phyloP scores from a whole-genome alignment of 2,113 vertebrate species.

The Leuciscus idus region DNA sequence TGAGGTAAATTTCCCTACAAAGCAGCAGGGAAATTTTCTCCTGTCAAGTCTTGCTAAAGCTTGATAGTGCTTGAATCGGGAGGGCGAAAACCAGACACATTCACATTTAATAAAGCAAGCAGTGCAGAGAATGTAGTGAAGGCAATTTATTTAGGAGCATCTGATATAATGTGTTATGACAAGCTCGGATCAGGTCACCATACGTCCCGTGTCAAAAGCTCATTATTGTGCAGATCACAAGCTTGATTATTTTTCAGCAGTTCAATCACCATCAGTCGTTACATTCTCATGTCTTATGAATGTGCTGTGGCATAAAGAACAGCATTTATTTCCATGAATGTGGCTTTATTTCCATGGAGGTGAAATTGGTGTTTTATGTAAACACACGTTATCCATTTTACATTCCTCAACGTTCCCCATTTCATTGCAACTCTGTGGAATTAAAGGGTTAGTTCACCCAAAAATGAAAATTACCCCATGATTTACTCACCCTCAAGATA shows the following conservation, averaged over 20 bases:
- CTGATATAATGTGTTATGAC: conserved; percentile 9
- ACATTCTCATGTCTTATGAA: background rate
- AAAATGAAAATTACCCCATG: too few relatives aligned
- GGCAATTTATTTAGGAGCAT: background rate
- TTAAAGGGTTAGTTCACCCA: too few relatives aligned
- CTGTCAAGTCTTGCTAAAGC: conserved; percentile 19
- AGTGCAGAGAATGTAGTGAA: background rate
- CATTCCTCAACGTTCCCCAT: background rate
- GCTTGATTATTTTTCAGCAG: conserved; percentile 8
- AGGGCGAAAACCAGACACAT: background rate
- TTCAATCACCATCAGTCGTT: background rate
- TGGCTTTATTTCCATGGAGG: background rate
- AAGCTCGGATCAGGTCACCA: background rate
- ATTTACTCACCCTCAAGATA: too few relatives aligned
- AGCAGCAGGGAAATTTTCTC: background rate
- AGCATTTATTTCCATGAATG: background rate
- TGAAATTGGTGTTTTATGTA: conserved; percentile 5
- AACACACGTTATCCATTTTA: background rate
- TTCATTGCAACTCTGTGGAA: background rate
- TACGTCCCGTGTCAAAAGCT: background rate
- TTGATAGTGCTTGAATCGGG: background rate
- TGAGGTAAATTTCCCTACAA: conserved; percentile 1
- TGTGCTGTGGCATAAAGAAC: too few relatives aligned
- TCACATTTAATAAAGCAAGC: conserved; percentile 28
- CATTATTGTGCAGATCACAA: conserved; percentile 12